Percentiles rank a stretch among this genome's conserved stretches.
These are phyloP conservation scores for Etheostoma spectabile DNA, from an alignment of 2,113 vertebrate genomes.

Conservation along the genomic window DNA sequence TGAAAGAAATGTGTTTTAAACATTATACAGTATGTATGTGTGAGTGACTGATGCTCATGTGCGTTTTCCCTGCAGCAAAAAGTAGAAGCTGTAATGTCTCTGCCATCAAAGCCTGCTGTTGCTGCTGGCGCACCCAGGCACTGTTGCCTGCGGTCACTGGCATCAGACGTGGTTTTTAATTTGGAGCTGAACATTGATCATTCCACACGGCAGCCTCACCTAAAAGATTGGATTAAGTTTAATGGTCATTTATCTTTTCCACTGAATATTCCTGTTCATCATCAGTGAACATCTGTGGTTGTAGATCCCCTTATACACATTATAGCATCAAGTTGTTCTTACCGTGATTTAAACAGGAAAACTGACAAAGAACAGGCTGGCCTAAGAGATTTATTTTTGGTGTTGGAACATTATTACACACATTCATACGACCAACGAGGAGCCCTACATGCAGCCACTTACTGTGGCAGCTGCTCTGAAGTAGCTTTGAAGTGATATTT, in stretches of 20 bases:
- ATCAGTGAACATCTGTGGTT: not conserved
- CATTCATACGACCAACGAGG: constrained; percentile 28
- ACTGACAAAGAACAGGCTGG: constrained; percentile 2
- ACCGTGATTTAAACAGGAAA: constrained; percentile 8
- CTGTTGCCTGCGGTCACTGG: constrained; percentile 45
- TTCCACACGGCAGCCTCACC: constrained; percentile 22
- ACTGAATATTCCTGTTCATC: constrained; percentile 11
- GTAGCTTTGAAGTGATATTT: constrained; percentile 54
- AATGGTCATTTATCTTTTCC: constrained; percentile 6
- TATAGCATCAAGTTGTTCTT: not conserved
- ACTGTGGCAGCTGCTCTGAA: constrained; percentile 46
- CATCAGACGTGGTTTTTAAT: constrained; percentile 47
- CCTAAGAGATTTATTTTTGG: constrained; percentile 25
- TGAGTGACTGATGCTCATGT: constrained; percentile 28
- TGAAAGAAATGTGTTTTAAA: constrained; percentile 30
- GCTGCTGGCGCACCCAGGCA: constrained; percentile 14
- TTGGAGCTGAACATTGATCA: constrained; percentile 53
- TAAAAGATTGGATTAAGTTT: constrained; percentile 47
- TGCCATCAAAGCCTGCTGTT: constrained; percentile 56
- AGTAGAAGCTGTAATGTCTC: constrained; percentile 13
- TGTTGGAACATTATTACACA: constrained; percentile 19
- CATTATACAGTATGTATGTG: constrained; percentile 30
- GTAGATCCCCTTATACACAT: not conserved
- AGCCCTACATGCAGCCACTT: constrained; percentile 32
- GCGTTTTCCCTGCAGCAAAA: constrained; percentile 45